Evolutionary conservation across 2,888 invertebrate species (phyloP).

Genomic region (Willowsia nigromaculata): DNA sequence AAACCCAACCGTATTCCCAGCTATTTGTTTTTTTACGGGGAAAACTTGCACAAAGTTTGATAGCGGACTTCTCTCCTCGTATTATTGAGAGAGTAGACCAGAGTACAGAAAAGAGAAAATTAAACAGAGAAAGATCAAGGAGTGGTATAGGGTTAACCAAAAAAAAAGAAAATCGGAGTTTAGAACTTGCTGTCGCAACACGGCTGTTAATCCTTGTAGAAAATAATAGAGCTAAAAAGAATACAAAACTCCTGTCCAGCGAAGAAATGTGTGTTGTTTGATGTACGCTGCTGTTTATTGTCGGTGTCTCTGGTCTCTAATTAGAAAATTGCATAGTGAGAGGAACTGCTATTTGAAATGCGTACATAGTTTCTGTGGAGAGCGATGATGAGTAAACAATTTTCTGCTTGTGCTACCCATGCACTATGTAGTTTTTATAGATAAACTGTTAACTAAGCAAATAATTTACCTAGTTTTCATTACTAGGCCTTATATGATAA

Average conservation of each 20-base stretch:
- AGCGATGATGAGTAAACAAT: too few species aligned
- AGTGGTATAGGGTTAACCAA: slow-evolving; percentile 35
- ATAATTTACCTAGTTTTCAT: too few species aligned
- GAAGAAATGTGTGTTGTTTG: not conserved
- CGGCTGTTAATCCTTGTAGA: slow-evolving; percentile 22
- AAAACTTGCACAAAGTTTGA: not conserved
- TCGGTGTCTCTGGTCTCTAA: not conserved
- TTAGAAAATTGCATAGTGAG: slow-evolving; percentile 18
- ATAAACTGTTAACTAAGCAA: too few species aligned
- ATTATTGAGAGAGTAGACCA: not conserved
- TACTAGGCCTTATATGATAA: too few species aligned
- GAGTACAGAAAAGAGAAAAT: not conserved
- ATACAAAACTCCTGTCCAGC: not conserved
- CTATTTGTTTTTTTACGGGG: not conserved
- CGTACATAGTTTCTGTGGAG: not conserved
- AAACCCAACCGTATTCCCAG: not conserved
- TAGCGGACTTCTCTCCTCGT: not conserved
- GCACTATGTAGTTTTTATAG: too few species aligned
- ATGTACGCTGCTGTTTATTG: slow-evolving; percentile 25
- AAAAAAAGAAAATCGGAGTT: not conserved
- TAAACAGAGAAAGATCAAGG: slow-evolving; percentile 3
- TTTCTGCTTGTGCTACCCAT: too few species aligned
- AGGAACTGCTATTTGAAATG: not conserved
- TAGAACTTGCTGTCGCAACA: not conserved
- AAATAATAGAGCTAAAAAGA: not conserved